phyloP scores from a whole-genome alignment of 2,797 vertebrate genomes.

The Capromys pilorides region DNA sequence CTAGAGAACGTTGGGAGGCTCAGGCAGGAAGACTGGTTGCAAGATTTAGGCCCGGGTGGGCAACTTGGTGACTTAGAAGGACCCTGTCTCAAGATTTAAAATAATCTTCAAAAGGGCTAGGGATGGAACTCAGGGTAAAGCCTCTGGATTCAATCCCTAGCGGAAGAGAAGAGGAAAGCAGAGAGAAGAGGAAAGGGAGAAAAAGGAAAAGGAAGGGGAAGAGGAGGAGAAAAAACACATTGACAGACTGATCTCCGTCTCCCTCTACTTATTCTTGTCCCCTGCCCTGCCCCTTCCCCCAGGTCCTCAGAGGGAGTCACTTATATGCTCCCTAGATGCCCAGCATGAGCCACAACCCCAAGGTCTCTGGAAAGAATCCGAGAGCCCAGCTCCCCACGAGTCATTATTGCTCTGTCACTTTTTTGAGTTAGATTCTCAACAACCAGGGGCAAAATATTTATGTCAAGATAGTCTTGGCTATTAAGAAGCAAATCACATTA shows the following conservation, averaged over 20 bases:
- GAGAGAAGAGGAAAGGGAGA: background rate
- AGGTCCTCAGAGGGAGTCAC: background rate
- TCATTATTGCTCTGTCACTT: background rate
- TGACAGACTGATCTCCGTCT: background rate
- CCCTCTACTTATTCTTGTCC: background rate
- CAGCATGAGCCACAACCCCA: background rate
- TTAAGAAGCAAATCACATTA: conserved; percentile 61
- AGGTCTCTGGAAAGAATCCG: background rate
- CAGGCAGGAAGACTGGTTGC: background rate
- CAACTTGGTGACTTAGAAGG: background rate
- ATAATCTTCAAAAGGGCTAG: background rate
- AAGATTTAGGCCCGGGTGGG: background rate
- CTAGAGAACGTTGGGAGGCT: background rate
- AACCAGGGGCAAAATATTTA: conserved; percentile 60
- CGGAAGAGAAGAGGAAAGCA: background rate
- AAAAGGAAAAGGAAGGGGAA: fast-evolving
- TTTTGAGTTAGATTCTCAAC: conserved; percentile 54
- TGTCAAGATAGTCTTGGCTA: conserved; percentile 14
- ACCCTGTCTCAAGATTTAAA: background rate
- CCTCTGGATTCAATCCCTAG: background rate
- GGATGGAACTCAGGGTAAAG: background rate
- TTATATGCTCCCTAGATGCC: fast-evolving
- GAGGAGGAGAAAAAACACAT: background rate
- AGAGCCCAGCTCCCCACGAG: background rate
- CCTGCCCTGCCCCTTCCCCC: background rate